Evolutionary conservation across 2,113 vertebrate genomes (phyloP), one percentile per base, ranked within the genome.

Genomic region (Oenanthe melanoleuca): DNA sequence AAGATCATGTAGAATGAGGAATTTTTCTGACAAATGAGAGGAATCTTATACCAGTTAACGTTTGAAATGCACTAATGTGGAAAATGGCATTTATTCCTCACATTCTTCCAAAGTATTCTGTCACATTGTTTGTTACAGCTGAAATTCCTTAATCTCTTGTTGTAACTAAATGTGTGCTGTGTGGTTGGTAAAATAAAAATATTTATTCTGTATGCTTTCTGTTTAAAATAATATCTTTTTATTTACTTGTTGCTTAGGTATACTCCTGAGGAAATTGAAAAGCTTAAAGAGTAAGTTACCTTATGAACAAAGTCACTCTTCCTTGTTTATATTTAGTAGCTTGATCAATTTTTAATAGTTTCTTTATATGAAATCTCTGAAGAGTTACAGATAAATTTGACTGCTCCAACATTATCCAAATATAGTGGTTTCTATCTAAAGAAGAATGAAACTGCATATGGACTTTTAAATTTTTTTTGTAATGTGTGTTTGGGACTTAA

Each of bases 201-300:
- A 31, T 28, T 73, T 65, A 3, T 88, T 23, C 16, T 66, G 2
- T 92, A 9, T 79, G 38, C 20, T 82, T 82, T 85, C n/a, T 96
- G 2, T 78, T 87, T 89, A 93, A 93, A 97, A 57, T 95, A 28
- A 94, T 74, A 14, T 80, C 3, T 85, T 96, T 91, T 84, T 86
- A 38, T 97, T 94, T 96, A 47, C 86, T 59, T 93, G 25, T 96
- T 96, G 24, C 25, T 42, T 98, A 99, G 98, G 95, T 99, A 99
- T 63, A 99, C 98, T 17, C 98, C 99, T 45, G 98, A 99, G 67
- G 99, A 99, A 98, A 99, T 99, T 61, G 98, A 99, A 95, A 99
- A 98, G 89, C 98, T 99, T 29, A 99, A 99, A 98, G 98, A 99
- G 99, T 99, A 98, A 99, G 99, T 99, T 72, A 78, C 72, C 84